phyloP scores from a whole-genome alignment of 2,797 vertebrate genomes.

The Micromesistius poutassou region DNA sequence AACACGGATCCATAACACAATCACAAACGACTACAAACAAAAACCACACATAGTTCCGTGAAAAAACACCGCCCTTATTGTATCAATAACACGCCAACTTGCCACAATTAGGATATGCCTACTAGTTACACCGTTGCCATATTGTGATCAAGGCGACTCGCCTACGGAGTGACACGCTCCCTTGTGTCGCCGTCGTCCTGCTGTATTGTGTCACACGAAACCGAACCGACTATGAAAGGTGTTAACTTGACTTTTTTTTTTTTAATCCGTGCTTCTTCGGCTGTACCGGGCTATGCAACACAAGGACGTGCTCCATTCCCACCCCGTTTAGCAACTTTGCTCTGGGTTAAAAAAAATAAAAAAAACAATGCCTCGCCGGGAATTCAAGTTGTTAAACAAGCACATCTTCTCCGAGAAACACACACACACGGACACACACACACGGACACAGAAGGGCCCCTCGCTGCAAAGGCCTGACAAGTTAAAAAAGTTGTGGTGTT shows the following conservation, averaged over 20 bases:
- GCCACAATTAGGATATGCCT: background rate
- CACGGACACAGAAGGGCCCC: background rate
- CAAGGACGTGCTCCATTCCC: background rate
- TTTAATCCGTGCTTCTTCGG: background rate
- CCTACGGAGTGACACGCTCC: no score
- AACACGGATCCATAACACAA: background rate
- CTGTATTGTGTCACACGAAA: no score
- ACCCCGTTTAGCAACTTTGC: background rate
- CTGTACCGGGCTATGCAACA: background rate
- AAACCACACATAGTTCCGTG: background rate
- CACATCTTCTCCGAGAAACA: conserved; percentile 33
- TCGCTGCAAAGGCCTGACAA: conserved; percentile 27
- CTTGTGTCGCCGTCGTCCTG: no score
- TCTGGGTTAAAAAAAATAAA: background rate
- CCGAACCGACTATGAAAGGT: background rate
- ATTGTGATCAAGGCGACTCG: background rate
- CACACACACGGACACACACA: no score
- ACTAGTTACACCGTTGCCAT: background rate
- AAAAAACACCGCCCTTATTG: background rate
- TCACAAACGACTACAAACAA: background rate
- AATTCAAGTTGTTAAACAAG: conserved; percentile 27
- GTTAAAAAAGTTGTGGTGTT: conserved; percentile 67
- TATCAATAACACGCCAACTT: background rate
- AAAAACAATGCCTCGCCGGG: background rate
- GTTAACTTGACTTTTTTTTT: background rate